Conservation (phyloP, 1,140 invertebrate genomes). For the Carposina sasakii region DNA sequence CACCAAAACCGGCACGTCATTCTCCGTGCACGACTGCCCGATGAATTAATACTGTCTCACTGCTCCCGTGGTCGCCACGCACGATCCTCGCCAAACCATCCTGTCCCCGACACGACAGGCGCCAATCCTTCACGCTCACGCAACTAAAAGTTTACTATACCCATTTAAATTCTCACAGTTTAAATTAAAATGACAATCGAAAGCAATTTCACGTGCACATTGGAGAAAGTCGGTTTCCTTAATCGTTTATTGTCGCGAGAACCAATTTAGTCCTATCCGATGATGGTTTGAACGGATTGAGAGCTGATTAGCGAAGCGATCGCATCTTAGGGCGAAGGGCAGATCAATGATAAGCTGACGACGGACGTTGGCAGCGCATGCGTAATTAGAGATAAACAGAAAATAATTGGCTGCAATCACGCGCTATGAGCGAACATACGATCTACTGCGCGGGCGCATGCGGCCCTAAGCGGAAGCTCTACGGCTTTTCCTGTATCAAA, state of each 20-base stretch:
- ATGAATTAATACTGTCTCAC: conserved; percentile 62
- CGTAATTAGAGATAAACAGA: conserved; percentile 72
- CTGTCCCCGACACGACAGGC: conserved; percentile 19
- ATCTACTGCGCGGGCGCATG: conserved; percentile 19
- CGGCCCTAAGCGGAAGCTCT: conserved; percentile 28
- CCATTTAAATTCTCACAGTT: conserved; percentile 21
- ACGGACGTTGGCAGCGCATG: conserved; percentile 62
- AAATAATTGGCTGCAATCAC: conserved; percentile 71
- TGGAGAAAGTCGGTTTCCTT: background rate
- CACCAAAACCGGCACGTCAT: conserved; percentile 61
- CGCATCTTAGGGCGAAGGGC: conserved; percentile 66
- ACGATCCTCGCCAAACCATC: conserved; percentile 40
- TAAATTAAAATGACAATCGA: conserved; percentile 27
- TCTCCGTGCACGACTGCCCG: conserved; percentile 62
- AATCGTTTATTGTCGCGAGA: conserved; percentile 14
- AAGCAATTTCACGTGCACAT: background rate
- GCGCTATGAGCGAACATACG: conserved; percentile 53
- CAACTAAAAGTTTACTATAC: conserved; percentile 25
- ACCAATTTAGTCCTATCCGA: conserved; percentile 20
- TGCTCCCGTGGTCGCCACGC: conserved; percentile 46
- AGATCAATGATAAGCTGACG: conserved; percentile 55
- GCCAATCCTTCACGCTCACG: background rate
- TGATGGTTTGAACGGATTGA: conserved; percentile 58
- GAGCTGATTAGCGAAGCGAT: conserved; percentile 64
- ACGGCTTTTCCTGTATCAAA: no score